phyloP scores from a whole-genome alignment of 2,113 vertebrate species.

The Larimichthys crocea region DNA sequence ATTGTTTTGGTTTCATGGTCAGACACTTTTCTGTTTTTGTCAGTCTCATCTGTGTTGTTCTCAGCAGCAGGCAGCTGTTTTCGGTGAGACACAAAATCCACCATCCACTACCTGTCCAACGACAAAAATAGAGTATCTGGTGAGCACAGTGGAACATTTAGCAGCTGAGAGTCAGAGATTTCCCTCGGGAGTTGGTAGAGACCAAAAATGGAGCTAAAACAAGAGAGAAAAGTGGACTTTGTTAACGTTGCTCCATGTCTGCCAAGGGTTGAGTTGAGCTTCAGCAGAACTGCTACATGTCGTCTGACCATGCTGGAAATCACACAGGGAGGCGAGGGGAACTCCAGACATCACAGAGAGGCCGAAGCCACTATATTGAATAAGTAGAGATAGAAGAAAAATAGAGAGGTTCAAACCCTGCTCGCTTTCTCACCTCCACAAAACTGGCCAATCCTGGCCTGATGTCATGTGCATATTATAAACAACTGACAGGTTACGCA shows the following conservation, averaged over 20 bases:
- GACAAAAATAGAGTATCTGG: too few species aligned
- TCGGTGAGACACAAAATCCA: not conserved
- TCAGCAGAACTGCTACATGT: too few species aligned
- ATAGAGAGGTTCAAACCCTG: not conserved
- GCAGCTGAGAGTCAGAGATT: not conserved
- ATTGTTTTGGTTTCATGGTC: not conserved
- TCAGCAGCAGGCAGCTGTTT: not conserved
- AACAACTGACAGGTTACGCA: too few species aligned
- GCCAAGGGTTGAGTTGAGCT: too few species aligned
- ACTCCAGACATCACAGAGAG: too few species aligned
- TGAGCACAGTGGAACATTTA: not conserved
- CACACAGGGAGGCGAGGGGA: too few species aligned
- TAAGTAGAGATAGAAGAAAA: not conserved
- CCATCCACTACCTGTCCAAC: too few species aligned
- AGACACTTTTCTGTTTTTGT: not conserved
- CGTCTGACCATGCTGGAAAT: too few species aligned
- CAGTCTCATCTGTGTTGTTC: too few species aligned
- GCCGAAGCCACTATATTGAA: too few species aligned
- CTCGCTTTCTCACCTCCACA: not conserved
- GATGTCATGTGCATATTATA: too few species aligned
- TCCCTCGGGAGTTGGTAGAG: too few species aligned
- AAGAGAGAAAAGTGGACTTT: not conserved
- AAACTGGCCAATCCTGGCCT: not conserved
- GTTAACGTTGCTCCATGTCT: not conserved
- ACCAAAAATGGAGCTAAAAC: not conserved